Conservation (phyloP, 1,140 invertebrate genomes). For the Polypedilum vanderplanki region DNA sequence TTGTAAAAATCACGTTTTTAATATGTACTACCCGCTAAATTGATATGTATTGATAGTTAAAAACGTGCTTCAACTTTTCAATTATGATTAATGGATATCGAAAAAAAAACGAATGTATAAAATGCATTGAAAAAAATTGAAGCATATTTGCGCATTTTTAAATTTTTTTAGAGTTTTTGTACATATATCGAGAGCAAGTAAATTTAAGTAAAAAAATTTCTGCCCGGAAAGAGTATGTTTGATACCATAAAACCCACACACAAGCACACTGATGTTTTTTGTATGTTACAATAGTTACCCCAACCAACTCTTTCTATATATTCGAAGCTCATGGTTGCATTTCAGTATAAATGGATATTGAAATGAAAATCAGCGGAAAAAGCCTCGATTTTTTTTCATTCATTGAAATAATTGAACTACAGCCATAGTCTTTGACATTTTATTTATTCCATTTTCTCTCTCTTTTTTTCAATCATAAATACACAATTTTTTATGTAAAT, state of each 20-base stretch:
- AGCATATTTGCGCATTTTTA: background rate
- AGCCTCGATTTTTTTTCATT: background rate
- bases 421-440: conserved; percentile 10
- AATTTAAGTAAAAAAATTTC: background rate
- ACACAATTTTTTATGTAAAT: background rate
- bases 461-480: background rate
- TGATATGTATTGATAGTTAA: conserved; percentile 7
- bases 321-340: background rate
- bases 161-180: background rate
- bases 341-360: background rate
- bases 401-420: conserved; percentile 13
- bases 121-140: background rate
- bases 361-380: background rate
- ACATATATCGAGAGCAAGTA: background rate
- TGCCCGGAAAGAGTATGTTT: background rate
- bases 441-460: too few species aligned
- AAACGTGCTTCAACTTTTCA: conserved; percentile 17
- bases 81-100: background rate
- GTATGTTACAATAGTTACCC: too few species aligned
- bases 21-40: background rate
- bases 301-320: too few species aligned
- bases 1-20: background rate
- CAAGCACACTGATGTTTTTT: too few species aligned
- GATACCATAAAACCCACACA: too few species aligned
- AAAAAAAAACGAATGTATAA: background rate